phyloP scores from a whole-genome alignment of 2,888 invertebrate genomes.

The Ctena decussata region DNA sequence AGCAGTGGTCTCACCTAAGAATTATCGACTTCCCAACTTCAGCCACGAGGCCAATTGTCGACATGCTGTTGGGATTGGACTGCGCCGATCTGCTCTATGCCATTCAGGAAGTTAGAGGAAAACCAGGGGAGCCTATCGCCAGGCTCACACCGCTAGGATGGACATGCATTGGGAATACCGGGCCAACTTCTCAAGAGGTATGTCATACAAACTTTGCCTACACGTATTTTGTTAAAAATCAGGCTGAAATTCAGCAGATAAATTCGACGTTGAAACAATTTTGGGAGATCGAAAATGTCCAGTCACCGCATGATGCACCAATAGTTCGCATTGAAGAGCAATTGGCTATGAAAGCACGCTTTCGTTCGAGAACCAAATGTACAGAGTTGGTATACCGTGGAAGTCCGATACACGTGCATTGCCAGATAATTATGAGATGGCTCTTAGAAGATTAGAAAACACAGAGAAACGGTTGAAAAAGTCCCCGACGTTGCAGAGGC shows the following conservation, averaged over 20 bases:
- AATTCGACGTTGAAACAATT: not conserved
- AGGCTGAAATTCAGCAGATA: not conserved
- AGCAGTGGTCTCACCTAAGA: constrained; percentile 8
- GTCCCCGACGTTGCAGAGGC: not conserved
- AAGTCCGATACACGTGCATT: not conserved
- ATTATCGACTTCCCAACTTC: not conserved
- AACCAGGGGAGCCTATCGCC: too few species aligned
- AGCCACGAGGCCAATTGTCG: too few species aligned
- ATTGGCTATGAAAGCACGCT: not conserved
- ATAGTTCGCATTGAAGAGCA: not conserved
- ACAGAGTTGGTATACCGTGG: not conserved
- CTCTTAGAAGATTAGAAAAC: not conserved
- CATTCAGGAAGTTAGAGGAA: too few species aligned
- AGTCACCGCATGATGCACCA: not conserved
- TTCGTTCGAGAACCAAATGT: not conserved
- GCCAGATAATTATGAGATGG: too few species aligned
- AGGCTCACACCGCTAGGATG: not conserved
- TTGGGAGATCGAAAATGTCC: not conserved
- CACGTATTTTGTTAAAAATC: too few species aligned
- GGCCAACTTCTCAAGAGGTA: too few species aligned
- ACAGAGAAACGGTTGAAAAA: too few species aligned
- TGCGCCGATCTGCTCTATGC: too few species aligned
- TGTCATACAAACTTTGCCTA: too few species aligned
- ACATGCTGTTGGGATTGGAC: too few species aligned
- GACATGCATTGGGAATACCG: too few species aligned